Base-by-base conservation (phyloP, 2,888 invertebrate species). In the Neoaliturus tenellus region DNA sequence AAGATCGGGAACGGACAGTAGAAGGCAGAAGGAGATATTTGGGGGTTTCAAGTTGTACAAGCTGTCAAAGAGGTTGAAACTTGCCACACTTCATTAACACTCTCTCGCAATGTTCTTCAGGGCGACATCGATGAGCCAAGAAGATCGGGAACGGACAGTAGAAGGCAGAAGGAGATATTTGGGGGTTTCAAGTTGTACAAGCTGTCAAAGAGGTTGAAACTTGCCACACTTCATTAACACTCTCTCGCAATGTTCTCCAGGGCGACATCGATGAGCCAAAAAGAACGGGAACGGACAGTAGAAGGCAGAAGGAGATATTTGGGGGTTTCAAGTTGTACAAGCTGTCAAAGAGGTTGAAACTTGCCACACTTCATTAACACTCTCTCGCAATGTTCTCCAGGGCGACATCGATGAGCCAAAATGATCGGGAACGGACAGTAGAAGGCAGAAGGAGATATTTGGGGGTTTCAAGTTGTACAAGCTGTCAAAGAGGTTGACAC, bases 401-500 rank as follows among this genome's bases (percentile, higher is more conserved):
- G n/a, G n/a, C n/a, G n/a, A n/a, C n/a, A n/a, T n/a, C n/a, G n/a
- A n/a, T n/a, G n/a, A n/a, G n/a, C n/a, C n/a, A n/a, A 39, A 39
- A 6, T 39, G 14, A 14, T 17, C 48, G n/a, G 14, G 48, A 48
- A 48, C 48, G 8, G 20, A 51, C 51, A 51, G 51, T 51, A 51
- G 23, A 23, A 51, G 23, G 39, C 6, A 39, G 8, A 8, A 39
- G 12, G 6, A 39, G 39, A 39, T 39, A n/a, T n/a, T n/a, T 39
- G 6, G 12, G 2, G 23, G 48, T 48, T 23, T 51, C 51, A 23
- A 51, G 51, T 4, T 20, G 51, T 51, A 51, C 20, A 20, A 20
- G 44, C 62, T 58, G 80, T 48, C 78, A 78, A 62, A 39, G 67
- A 62, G 48, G 33, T 69, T 78, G 83, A 83, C 67, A 83, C 83